Conservation (phyloP, 2,888 invertebrate genomes). For the Falcaria lacertinaria region DNA sequence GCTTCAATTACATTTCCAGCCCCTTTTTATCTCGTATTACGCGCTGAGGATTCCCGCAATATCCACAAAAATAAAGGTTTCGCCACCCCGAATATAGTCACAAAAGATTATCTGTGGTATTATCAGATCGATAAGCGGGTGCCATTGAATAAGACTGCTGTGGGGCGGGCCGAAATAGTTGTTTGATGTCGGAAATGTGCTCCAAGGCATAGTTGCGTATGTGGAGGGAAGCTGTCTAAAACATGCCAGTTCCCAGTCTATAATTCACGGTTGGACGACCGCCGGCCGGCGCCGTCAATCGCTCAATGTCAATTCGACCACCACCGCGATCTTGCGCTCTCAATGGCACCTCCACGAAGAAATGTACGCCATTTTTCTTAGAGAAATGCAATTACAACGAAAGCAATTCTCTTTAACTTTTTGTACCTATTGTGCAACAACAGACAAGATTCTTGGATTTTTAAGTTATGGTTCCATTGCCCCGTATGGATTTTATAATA, state of each 20-base stretch:
- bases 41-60: background rate
- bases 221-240: slow-evolving; percentile 41
- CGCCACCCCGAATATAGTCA: background rate
- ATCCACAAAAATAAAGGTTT: background rate
- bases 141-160: slow-evolving; percentile 4
- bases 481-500: slow-evolving; percentile 6
- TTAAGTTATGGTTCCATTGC: slow-evolving; percentile 33
- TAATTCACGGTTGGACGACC: slow-evolving; percentile 50
- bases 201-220: slow-evolving; percentile 24
- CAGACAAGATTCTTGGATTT: slow-evolving; percentile 39
- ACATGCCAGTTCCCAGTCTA: slow-evolving; percentile 45
- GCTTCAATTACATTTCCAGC: slow-evolving; percentile 4
- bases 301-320: slow-evolving; percentile 60
- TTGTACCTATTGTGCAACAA: slow-evolving; percentile 50
- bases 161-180: slow-evolving; percentile 9
- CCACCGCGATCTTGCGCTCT: slow-evolving; percentile 47
- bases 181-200: slow-evolving; percentile 17
- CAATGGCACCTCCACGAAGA: slow-evolving; percentile 54
- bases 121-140: slow-evolving; percentile 2
- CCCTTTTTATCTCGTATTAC: background rate
- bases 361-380: slow-evolving; percentile 65
- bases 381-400: slow-evolving; percentile 65
- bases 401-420: slow-evolving; percentile 53
- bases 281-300: slow-evolving; percentile 45
- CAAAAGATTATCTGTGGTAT: slow-evolving; percentile 1